Evolutionary conservation across 2,888 invertebrate species (phyloP), one percentile per base, ranked within the genome.

Genomic region (Protophormia terraenovae): DNA sequence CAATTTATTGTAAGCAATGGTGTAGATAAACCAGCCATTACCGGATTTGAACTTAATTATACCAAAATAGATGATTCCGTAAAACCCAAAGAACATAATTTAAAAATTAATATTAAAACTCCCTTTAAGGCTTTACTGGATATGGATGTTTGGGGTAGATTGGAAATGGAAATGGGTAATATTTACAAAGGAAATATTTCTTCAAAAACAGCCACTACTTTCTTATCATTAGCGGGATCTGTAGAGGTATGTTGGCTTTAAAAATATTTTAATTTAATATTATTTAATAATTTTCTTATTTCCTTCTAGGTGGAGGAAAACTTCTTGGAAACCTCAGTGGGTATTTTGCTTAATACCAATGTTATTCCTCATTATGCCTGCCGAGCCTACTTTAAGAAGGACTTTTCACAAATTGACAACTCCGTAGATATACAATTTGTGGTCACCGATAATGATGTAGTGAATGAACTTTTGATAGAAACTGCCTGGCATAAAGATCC

Each of bases 351-450:
- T 1, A 94, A 94, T 0, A 95, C 96, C 0, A 93, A 94, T 0
- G 93, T 94, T 69, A 92, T 96, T 22, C 94, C 94, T 2, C 93
- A 96, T 71, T 96, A 96, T 75, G 94, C 93, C 86, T 95, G 95
- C 24, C 94, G 94, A 87, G 93, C 95, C 88, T 93, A 94, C 87
- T 94, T 95, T 58, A 95, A 95, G 88, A 96, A 96, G 88, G 95
- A 96, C 88, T 95, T 95, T 86, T 94, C 95, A 0, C 94, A 94
- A 0, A 91, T 93, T 0, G 95, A 96, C 87, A 96, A 95, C 86
- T 92, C 93, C 2, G 89, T 96, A 0, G 95, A 95, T 32, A 94
- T 96, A 2, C 94, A 94, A 12, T 94, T 96, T 58, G 94, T 94
- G 67, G 93, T 95, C 22, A 93, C 93, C 2, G 94, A 95, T 84